A percentile compares a stretch with the other conserved stretches of the same genome.
Evolutionary conservation across 1,140 invertebrate species (phyloP).

Genomic region (Drosophila sp.): DNA sequence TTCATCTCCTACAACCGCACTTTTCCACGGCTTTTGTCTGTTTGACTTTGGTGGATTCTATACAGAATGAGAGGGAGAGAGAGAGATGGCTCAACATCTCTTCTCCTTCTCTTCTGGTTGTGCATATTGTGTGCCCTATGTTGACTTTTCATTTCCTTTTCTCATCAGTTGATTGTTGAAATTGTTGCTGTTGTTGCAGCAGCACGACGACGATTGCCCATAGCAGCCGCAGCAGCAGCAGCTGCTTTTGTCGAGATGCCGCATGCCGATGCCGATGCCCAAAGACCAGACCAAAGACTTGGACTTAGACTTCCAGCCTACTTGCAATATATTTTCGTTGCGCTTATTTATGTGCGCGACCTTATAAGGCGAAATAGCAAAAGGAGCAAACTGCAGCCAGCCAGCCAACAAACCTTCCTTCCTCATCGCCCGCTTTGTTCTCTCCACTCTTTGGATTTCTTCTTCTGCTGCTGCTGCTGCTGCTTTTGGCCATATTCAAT

Average conservation of each 20-base stretch:
- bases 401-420: too few species aligned
- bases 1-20: conserved; percentile 21
- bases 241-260: conserved; percentile 54
- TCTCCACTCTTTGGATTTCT: neutral
- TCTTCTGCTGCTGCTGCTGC: conserved; percentile 17
- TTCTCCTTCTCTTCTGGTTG: conserved; percentile 27
- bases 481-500: conserved; percentile 75
- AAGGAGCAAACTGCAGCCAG: conserved; percentile 29
- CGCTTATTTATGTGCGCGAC: conserved; percentile 76
- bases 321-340: conserved; percentile 62
- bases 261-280: conserved; percentile 35
- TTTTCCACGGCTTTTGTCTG: conserved; percentile 49
- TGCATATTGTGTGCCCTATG: conserved; percentile 69
- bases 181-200: conserved; percentile 65
- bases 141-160: conserved; percentile 81
- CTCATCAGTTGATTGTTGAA: conserved; percentile 78
- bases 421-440: conserved; percentile 21
- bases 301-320: conserved; percentile 24
- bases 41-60: conserved; percentile 27
- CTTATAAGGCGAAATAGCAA: conserved; percentile 77
- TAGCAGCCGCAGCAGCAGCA: conserved; percentile 34
- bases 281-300: conserved; percentile 13
- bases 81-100: neutral
- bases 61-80: conserved; percentile 9
- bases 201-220: conserved; percentile 44